A percentile compares a stretch with the other conserved stretches of the same genome.
Conservation (phyloP, 2,797 vertebrate genomes). For the Eulemur mongoz region DNA sequence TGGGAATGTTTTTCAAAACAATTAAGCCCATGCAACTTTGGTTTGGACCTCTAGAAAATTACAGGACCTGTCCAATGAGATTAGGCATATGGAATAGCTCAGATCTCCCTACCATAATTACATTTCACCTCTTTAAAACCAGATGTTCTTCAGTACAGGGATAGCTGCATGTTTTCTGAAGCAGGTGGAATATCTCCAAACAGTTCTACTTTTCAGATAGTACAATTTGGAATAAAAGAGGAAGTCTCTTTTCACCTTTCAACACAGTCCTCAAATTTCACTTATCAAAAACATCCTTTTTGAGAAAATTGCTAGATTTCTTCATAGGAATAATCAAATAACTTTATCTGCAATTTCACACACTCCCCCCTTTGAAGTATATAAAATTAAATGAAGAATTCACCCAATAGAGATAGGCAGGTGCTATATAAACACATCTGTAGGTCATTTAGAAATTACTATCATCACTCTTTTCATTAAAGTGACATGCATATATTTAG, state of each 20-base stretch:
- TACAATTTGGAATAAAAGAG: not conserved
- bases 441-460: slow-evolving; percentile 74
- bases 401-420: slow-evolving; percentile 56
- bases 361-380: not conserved
- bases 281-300: slow-evolving; percentile 5
- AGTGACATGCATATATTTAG: slow-evolving; percentile 72
- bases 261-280: not conserved
- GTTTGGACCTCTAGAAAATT: not conserved
- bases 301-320: slow-evolving; percentile 27
- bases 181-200: slow-evolving; percentile 11
- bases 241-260: not conserved
- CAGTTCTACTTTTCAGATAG: not conserved
- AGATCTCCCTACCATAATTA: slow-evolving; percentile 31
- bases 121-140: slow-evolving; percentile 43
- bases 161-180: not conserved
- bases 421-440: slow-evolving; percentile 73
- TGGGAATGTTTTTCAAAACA: slow-evolving; percentile 48
- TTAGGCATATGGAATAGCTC: slow-evolving; percentile 53
- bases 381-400: slow-evolving; percentile 51
- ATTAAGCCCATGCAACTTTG: not conserved
- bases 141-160: slow-evolving; percentile 41
- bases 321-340: slow-evolving; percentile 54
- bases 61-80: slow-evolving; percentile 15
- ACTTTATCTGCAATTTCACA: not conserved
- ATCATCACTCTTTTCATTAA: slow-evolving; percentile 75